Base-by-base conservation (phyloP, 2,113 vertebrate species). In the Cavia aperea region DNA sequence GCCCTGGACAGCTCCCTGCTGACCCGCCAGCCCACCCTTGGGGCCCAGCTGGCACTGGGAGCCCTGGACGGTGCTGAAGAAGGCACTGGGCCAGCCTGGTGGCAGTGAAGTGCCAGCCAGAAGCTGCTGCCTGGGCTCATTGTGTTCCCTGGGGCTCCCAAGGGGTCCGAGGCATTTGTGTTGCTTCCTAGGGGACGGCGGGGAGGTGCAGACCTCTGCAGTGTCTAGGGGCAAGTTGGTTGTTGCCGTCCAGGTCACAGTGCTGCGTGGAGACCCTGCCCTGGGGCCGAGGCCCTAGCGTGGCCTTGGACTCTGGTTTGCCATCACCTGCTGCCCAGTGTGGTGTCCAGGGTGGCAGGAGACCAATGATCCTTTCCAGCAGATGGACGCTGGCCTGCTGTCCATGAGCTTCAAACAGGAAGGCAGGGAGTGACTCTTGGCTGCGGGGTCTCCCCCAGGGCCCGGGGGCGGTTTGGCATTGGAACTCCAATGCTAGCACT, bases 331-430 rank as follows among this genome's bases (percentile, higher is more conserved):
- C 36, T 10, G 68, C 36, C 33, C 66, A 9, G 4, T 5, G 0
- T n/a, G 68, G 63, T 4, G 26, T 31, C 43, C 33, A 13, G 70
- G 6, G 24, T 5, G 19, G 5, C 16, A 15, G 5, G 70, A 36
- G 21, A 4, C 29, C 4, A 51, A 39, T 1, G 31, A 36, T 46
- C 46, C 60, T 21, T 12, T 79, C 54, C 21, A 2, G 43, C 2
- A n/a, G 58, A 46, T 1, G 6, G 31, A n/a, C 49, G 15, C 4
- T 23, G 81, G 0, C 0, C 0, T 21, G 0, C 31, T 4, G 2
- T 56, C 49, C 11, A 1, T 13, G 9, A 10, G 23, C 56, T 43
- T 29, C 81, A 89, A 66, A 51, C 1, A 46, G 39, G 63, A 54
- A 36, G 8, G n/a, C 10, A 11, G 73, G 63, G 24, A 24, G 13